A percentile compares a stretch with the other conserved stretches of the same genome.
Evolutionary conservation across 2,888 invertebrate species (phyloP).

Genomic region (Spodoptera littoralis): DNA sequence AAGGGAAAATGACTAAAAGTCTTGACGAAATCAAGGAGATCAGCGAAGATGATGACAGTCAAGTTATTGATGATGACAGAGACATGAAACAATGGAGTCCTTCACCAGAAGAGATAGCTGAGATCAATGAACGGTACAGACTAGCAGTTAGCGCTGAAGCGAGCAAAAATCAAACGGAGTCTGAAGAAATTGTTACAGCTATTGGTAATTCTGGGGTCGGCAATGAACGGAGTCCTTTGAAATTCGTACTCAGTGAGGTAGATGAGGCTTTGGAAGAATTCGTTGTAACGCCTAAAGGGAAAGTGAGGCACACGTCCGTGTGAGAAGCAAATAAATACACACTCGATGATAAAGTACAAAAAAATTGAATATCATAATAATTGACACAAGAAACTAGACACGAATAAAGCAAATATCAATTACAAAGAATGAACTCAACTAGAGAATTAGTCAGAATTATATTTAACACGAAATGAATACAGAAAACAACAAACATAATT

Average conservation of each 20-base stretch:
- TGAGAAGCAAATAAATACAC: background rate
- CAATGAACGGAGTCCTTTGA: constrained; percentile 8
- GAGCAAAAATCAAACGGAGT: constrained; percentile 57
- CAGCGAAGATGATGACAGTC: constrained; percentile 50
- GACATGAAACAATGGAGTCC: constrained; percentile 42
- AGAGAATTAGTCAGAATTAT: too few relatives aligned
- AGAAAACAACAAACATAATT: constrained; percentile 21
- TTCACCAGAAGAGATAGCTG: constrained; percentile 32
- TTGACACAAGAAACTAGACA: background rate
- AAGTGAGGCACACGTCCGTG: constrained; percentile 38
- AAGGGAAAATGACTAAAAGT: constrained; percentile 31
- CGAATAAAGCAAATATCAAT: background rate
- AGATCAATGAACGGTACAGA: constrained; percentile 32
- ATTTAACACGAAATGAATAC: background rate
- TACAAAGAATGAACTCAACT: background rate
- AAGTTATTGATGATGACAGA: constrained; percentile 33
- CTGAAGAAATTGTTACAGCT: constrained; percentile 53
- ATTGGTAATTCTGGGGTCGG: constrained; percentile 41
- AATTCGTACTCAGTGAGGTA: constrained; percentile 16
- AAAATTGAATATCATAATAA: background rate
- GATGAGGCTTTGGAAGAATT: constrained; percentile 32
- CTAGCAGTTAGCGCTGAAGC: constrained; percentile 50
- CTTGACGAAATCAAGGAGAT: constrained; percentile 54
- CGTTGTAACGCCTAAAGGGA: constrained; percentile 5
- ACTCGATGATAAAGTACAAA: constrained; percentile 5